A percentile compares a stretch with the other conserved stretches of the same genome.
Evolutionary conservation across 2,113 vertebrate genomes (phyloP).

Genomic region (Corythornis cristatus): DNA sequence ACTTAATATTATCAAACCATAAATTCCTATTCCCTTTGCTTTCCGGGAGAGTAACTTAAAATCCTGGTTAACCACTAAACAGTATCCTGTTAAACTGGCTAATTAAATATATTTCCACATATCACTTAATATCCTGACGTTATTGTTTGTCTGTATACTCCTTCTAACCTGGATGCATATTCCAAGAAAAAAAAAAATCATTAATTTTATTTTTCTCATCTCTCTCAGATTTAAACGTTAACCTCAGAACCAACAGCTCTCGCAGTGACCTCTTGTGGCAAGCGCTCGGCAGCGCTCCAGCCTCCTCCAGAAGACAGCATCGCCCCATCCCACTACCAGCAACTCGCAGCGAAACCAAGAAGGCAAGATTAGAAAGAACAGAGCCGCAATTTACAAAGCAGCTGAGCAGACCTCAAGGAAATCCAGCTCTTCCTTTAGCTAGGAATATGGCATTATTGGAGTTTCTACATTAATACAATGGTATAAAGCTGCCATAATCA

Average conservation of each 20-base stretch:
- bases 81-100: neutral
- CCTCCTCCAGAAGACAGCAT: neutral
- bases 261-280: constrained; percentile 80
- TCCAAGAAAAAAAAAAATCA: neutral
- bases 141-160: neutral
- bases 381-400: neutral
- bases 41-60: neutral
- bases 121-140: constrained; percentile 25
- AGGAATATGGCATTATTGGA: neutral
- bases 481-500: neutral
- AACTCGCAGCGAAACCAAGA: neutral
- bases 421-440: neutral
- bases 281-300: neutral
- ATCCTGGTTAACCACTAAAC: neutral
- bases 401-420: neutral
- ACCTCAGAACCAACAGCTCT: constrained; percentile 47
- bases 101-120: constrained; percentile 21
- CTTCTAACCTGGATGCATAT: neutral
- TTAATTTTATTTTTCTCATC: neutral
- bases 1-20: neutral
- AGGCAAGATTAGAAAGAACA: neutral
- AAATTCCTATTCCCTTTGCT: neutral
- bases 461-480: neutral
- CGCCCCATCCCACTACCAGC: neutral
- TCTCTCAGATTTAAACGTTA: neutral